phyloP scores from a whole-genome alignment of 2,888 invertebrate genomes.

The Drosophila anomelani region DNA sequence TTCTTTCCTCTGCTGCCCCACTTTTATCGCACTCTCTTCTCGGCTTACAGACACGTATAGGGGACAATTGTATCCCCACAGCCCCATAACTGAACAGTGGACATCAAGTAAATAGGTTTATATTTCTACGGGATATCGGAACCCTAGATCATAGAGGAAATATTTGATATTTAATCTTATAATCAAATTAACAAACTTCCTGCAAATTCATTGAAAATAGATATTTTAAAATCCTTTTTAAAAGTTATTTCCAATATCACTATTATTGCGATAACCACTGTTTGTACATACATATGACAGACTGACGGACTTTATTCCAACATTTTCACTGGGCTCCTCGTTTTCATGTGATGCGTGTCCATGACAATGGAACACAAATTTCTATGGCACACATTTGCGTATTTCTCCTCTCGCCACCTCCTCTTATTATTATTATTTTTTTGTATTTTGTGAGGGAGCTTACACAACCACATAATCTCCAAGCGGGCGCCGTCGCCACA shows the following conservation, averaged over 20 bases:
- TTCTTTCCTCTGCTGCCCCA: conserved; percentile 18
- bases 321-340: conserved; percentile 32
- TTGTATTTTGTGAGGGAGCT: conserved; percentile 25
- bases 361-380: conserved; percentile 65
- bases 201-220: neutral
- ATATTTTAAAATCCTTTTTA: neutral
- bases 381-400: conserved; percentile 61
- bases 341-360: conserved; percentile 56
- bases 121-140: no score
- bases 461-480: conserved; percentile 51
- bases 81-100: conserved; percentile 1
- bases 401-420: conserved; percentile 19
- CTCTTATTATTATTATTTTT: conserved; percentile 6
- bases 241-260: neutral
- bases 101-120: neutral
- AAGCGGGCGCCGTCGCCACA: conserved; percentile 28
- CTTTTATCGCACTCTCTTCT: conserved; percentile 38
- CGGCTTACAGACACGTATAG: conserved; percentile 23
- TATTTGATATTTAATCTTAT: neutral
- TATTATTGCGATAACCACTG: neutral
- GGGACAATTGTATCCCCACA: conserved; percentile 43
- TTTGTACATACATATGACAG: conserved; percentile 13
- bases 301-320: conserved; percentile 34
- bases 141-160: neutral
- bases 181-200: neutral